Base-by-base conservation (phyloP, 2,113 vertebrate species). In the Cheirogaleus medius region DNA sequence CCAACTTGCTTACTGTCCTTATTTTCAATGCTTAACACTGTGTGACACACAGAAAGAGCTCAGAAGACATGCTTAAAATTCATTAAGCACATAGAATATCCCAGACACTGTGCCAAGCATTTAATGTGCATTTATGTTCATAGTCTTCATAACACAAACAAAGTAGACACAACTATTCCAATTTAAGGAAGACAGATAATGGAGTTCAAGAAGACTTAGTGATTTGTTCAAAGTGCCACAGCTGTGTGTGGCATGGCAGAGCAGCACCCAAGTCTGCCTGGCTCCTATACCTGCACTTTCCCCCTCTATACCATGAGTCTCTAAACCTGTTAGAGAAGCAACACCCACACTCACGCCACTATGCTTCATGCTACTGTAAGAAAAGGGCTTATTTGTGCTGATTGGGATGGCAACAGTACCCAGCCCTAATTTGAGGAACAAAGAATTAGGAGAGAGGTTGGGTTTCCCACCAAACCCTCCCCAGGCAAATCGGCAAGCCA, bases 381-480 rank as follows among this genome's bases (percentile, higher is more conserved):
- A 63, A 87, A 84, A 87, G 63, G 39, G 74, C 44, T 97, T 96
- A 90, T 94, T 88, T 92, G 93, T 94, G 92, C 90, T 82, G 60
- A 95, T 77, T 69, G 54, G 91, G 63, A 83, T 95, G 87, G 94
- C 87, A 96, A 96, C 83, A 97, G 92, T 94, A 82, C 94, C 58
- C 90, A 97, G 68, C 73, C 81, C 90, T 97, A 94, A 97, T 96
- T 34, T 92, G 96, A 97, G 82, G 69, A 88, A 93, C 92, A 96
- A 97, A 97, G 95, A 92, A 77, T 25, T 68, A 56, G 54, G 81
- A 23, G 60, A 87, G 56, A 96, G 81, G 76, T 74, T 87, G 76
- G 21, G 60, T 97, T 98, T 98, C 97, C 95, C 98, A 98, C 92
- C 95, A 91, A 63, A 87, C 3, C 86, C 73, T 77, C 78, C 91